Evolutionary conservation across 2,888 invertebrate species (phyloP).

Genomic region (Cinara cedri): DNA sequence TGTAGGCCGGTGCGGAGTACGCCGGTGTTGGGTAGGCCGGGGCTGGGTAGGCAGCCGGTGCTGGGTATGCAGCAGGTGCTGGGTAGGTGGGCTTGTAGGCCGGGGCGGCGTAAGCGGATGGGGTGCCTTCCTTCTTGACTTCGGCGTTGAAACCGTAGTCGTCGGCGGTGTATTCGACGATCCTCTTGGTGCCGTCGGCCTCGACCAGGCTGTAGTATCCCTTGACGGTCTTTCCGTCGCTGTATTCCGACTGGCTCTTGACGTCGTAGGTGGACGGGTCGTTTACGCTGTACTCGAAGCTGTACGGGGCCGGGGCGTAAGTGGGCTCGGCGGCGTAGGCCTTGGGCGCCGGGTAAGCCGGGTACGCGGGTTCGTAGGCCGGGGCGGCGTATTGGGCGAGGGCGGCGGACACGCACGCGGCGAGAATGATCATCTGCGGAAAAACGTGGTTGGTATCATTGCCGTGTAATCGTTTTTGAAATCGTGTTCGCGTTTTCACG

Average conservation of each 20-base stretch:
- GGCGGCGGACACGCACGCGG: conserved; percentile 53
- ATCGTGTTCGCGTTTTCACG: too few species aligned
- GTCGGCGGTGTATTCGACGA: conserved; percentile 69
- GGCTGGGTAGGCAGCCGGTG: conserved; percentile 52
- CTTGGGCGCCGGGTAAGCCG: conserved; percentile 60
- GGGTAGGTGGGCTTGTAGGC: conserved; percentile 52
- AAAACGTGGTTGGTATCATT: neutral
- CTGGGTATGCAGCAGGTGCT: neutral
- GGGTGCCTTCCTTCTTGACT: conserved; percentile 46
- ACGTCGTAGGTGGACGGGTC: conserved; percentile 76
- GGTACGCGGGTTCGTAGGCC: conserved; percentile 60
- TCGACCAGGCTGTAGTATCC: conserved; percentile 51
- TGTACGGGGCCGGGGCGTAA: conserved; percentile 53
- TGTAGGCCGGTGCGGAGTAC: conserved; percentile 58
- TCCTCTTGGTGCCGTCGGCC: conserved; percentile 73
- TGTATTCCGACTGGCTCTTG: conserved; percentile 66
- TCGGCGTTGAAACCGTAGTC: conserved; percentile 53
- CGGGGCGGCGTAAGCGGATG: conserved; percentile 38
- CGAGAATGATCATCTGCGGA: conserved; percentile 49
- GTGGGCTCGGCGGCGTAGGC: conserved; percentile 45
- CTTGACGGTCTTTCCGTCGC: conserved; percentile 65
- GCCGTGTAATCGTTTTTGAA: too few species aligned
- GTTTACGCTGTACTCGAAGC: conserved; percentile 57
- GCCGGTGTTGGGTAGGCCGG: conserved; percentile 60
- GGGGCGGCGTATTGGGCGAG: conserved; percentile 46